A percentile compares a stretch with the other conserved stretches of the same genome.
Conservation (phyloP, 2,888 invertebrate genomes). For the Bellardia pandia region DNA sequence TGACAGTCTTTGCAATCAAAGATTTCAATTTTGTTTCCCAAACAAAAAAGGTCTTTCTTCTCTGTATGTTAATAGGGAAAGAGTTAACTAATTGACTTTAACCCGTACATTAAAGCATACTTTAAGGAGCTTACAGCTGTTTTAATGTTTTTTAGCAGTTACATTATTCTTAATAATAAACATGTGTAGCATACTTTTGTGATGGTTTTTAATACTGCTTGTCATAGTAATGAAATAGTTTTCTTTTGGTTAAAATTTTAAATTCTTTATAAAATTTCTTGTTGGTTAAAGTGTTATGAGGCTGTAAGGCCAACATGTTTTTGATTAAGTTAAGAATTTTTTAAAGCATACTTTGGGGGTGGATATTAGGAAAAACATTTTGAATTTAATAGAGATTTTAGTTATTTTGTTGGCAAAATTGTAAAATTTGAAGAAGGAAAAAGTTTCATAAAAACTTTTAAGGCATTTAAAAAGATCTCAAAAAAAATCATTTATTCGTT, state of each 20-base stretch:
- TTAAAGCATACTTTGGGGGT: constrained; percentile 18
- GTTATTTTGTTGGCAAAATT: no score
- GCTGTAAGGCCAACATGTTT: constrained; percentile 18
- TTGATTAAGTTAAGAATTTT: constrained; percentile 4
- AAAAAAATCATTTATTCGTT: no score
- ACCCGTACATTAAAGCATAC: constrained; percentile 56
- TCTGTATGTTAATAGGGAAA: constrained; percentile 26
- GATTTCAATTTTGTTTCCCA: constrained; percentile 18
- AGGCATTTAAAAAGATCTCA: no score
- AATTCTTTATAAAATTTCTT: background rate
- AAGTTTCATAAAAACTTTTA: no score
- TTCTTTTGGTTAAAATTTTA: constrained; percentile 15
- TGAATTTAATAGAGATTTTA: background rate
- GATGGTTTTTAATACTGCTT: constrained; percentile 10
- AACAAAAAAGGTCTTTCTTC: background rate
- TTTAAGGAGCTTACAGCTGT: constrained; percentile 25
- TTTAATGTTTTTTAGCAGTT: constrained; percentile 20
- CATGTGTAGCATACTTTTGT: constrained; percentile 57
- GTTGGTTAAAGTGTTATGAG: constrained; percentile 1
- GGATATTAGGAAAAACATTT: background rate
- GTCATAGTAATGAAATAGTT: constrained; percentile 36
- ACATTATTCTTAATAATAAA: constrained; percentile 46
- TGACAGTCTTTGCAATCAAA: background rate
- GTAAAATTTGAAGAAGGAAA: no score
- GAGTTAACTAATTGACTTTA: constrained; percentile 66